Conservation (phyloP, 1,140 invertebrate species). For the Sycophaga agraensis region DNA sequence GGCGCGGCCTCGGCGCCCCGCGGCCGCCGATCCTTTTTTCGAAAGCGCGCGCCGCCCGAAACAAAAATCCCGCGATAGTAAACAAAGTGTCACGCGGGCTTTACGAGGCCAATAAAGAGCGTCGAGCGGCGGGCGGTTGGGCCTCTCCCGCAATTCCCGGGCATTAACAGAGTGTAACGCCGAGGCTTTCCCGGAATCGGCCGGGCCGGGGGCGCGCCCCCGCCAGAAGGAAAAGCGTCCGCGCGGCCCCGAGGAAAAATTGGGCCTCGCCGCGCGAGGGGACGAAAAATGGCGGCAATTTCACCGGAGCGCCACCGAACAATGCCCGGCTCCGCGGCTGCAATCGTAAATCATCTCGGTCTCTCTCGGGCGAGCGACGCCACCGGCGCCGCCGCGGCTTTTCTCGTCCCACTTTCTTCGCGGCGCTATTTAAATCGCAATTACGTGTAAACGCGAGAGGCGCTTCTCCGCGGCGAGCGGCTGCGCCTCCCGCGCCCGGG, state of each 20-base stretch:
- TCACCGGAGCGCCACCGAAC: slow-evolving; percentile 19
- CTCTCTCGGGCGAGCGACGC: background rate
- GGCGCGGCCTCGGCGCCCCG: too few species aligned
- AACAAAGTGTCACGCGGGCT: slow-evolving; percentile 14
- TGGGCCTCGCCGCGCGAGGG: background rate
- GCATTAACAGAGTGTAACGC: slow-evolving; percentile 29
- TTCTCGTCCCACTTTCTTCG: slow-evolving; percentile 32
- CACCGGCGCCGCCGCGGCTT: background rate
- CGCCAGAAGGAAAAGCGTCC: background rate
- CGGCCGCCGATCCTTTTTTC: too few species aligned
- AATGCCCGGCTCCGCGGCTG: background rate
- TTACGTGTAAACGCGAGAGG: slow-evolving; percentile 19
- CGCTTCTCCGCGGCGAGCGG: too few species aligned
- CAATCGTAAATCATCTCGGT: slow-evolving; percentile 28
- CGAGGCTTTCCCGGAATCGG: slow-evolving; percentile 21
- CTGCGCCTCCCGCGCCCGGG: too few species aligned
- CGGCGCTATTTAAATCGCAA: slow-evolving; percentile 24
- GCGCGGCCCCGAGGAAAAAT: too few species aligned
- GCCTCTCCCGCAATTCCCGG: slow-evolving; percentile 3
- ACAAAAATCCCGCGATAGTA: background rate
- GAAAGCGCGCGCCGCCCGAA: too few species aligned
- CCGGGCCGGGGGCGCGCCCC: background rate
- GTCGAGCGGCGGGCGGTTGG: too few species aligned
- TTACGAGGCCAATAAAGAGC: slow-evolving; percentile 18
- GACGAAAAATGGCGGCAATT: slow-evolving; percentile 12